Evolutionary conservation across 2,888 invertebrate genomes (phyloP).

Genomic region (Drosophila mulleri): DNA sequence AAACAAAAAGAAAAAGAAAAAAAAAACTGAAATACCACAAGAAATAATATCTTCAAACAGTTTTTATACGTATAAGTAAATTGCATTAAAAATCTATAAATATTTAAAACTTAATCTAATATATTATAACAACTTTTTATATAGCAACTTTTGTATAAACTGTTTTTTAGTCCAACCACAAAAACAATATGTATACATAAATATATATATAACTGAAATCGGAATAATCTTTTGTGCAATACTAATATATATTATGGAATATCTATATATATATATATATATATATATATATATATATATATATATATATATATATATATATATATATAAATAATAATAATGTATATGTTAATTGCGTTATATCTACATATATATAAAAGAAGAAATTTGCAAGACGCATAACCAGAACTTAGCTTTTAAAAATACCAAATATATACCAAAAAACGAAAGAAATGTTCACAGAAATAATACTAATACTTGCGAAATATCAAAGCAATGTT

Average conservation of each 20-base stretch:
- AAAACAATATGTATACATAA: slow-evolving; percentile 38
- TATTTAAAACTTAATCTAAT: slow-evolving; percentile 44
- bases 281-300: slow-evolving; percentile 41
- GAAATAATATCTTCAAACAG: slow-evolving; percentile 12
- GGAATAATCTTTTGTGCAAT: slow-evolving; percentile 71
- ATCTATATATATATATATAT: slow-evolving; percentile 29
- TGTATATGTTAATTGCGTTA: slow-evolving; percentile 50
- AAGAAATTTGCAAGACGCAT: slow-evolving; percentile 57
- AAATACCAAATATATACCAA: slow-evolving; percentile 39
- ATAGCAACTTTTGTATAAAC: slow-evolving; percentile 80
- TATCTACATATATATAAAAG: slow-evolving; percentile 39
- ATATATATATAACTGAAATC: slow-evolving; percentile 31
- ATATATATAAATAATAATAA: slow-evolving; percentile 27
- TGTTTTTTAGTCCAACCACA: slow-evolving; percentile 66
- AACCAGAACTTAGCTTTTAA: slow-evolving; percentile 68
- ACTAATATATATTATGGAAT: slow-evolving; percentile 65
- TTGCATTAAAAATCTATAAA: slow-evolving; percentile 36
- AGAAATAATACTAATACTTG: slow-evolving; percentile 20
- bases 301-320: slow-evolving; percentile 48
- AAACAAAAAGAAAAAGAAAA: slow-evolving; percentile 25
- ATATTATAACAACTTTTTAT: slow-evolving; percentile 77
- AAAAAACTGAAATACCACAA: slow-evolving; percentile 1
- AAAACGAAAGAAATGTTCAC: slow-evolving; percentile 18
- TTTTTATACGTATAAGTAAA: slow-evolving; percentile 13
- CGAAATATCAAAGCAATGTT: slow-evolving; percentile 32